Percentiles rank a stretch among this genome's conserved stretches.
Evolutionary conservation across 1,140 invertebrate genomes (phyloP).

Genomic region (Papilio polytes): DNA sequence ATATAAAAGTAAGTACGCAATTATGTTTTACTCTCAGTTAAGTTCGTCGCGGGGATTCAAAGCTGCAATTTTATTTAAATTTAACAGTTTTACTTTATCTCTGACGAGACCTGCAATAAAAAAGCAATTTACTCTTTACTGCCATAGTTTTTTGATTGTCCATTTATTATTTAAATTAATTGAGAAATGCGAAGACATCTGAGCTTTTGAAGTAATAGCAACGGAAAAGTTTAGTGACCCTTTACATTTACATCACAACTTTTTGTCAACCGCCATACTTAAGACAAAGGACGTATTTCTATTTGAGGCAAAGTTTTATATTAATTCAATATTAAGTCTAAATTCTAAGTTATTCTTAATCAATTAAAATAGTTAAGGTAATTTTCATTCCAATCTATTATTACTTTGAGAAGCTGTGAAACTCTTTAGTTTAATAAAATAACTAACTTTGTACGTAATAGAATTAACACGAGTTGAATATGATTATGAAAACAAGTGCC

Average conservation of each 20-base stretch:
- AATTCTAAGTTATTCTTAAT: not conserved
- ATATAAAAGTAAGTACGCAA: conserved; percentile 15
- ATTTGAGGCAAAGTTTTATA: not conserved
- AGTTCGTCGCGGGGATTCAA: not conserved
- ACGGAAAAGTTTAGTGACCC: not conserved
- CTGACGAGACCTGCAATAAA: conserved; percentile 5
- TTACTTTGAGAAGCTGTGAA: not conserved
- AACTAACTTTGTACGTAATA: not conserved
- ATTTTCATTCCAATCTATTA: not conserved
- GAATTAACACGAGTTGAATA: not conserved
- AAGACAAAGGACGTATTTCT: not conserved
- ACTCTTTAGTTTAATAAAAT: not conserved
- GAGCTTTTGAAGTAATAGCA: not conserved
- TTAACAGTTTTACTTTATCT: conserved; percentile 12
- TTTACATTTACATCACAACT: not conserved
- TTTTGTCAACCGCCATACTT: not conserved
- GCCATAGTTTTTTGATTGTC: conserved; percentile 6
- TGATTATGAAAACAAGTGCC: not conserved
- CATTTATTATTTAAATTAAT: not conserved
- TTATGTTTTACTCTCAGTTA: not conserved
- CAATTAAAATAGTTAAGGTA: not conserved
- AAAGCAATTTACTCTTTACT: not conserved
- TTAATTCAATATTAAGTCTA: not conserved
- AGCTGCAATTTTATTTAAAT: not conserved
- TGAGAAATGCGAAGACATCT: not conserved